Evolutionary conservation across 35 echinoderm and acorn worm species (phyloP), one percentile per base, ranked within the genome.

Genomic region (Acanthaster planci): DNA sequence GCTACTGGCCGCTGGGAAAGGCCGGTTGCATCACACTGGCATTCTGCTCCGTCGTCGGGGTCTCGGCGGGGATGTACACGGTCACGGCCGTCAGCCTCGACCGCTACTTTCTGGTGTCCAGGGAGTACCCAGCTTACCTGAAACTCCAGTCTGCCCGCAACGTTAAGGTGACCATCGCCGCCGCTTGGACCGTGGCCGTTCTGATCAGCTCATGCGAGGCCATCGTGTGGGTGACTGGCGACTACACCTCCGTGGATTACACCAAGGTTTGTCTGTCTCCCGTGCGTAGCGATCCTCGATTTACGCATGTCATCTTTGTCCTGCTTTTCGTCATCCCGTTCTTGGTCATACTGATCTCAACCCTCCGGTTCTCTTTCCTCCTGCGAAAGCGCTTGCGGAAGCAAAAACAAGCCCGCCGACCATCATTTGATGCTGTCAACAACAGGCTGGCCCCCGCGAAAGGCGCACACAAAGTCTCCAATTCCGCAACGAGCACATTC

Each of bases 1-100:
- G 54, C 12, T 83, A 83, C 30, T 83, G 81, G 81, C 81, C 81
- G 6, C 38, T 60, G n/a, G 81, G 81, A 7, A 57, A 64, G 38
- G 56, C 56, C 56, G 53, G n/a, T 10, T 83, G 81, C 35, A 27
- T 51, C 18, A 32, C 56, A 10, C n/a, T 37, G 17, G 81, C 56
- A 5, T 58, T 29, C 29, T 51, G 22, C 17, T 34, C 56, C 27
- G 56, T 58, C 26, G 56, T 83, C 22, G 36, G 38, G 19, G 56
- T 83, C 26, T 57, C 53, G 29, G 81, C 52, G 0, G 56, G 81
- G 10, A 31, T 83, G 29, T 83, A 59, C 54, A 60, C 81, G 2
- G 21, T 83, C 29, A 83, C 44, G 18, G 54, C 81, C 21, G 56
- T 83, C 38, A 83, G 81, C 32, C 10, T 83, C 18, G 81, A 83